phyloP scores from a whole-genome alignment of 2,888 invertebrate genomes.

The Dinocampus coccinellae region DNA sequence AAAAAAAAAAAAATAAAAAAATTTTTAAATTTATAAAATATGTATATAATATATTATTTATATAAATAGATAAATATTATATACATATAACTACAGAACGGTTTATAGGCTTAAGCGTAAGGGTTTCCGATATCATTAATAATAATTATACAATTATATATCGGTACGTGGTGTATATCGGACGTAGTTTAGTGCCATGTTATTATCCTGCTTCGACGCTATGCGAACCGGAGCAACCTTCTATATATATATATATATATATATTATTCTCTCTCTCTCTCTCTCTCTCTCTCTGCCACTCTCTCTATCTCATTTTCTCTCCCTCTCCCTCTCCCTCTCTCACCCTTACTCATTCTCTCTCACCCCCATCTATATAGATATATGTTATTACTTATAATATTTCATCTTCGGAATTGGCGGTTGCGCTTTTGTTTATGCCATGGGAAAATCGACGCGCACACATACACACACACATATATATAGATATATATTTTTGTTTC shows the following conservation, averaged over 20 bases:
- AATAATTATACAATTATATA: conserved; percentile 70
- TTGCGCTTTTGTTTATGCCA: conserved; percentile 70
- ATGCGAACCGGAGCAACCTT: conserved; percentile 47
- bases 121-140: conserved; percentile 69
- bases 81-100: conserved; percentile 9
- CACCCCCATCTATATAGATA: conserved; percentile 56
- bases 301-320: conserved; percentile 23
- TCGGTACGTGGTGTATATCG: conserved; percentile 62
- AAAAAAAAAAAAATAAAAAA: background rate
- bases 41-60: conserved; percentile 30
- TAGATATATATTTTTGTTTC: background rate
- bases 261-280: background rate
- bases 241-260: background rate
- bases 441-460: conserved; percentile 58
- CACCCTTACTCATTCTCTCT: background rate
- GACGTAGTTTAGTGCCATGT: conserved; percentile 68
- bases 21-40: conserved; percentile 40
- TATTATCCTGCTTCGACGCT: conserved; percentile 64
- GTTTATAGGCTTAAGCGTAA: conserved; percentile 59
- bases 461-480: conserved; percentile 30
- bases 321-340: conserved; percentile 1
- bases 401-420: conserved; percentile 70
- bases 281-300: background rate
- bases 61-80: conserved; percentile 12
- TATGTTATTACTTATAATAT: conserved; percentile 70